Evolutionary conservation across 2,113 vertebrate species (phyloP), one percentile per base, ranked within the genome.

Genomic region (Pelecanoides urinatrix): DNA sequence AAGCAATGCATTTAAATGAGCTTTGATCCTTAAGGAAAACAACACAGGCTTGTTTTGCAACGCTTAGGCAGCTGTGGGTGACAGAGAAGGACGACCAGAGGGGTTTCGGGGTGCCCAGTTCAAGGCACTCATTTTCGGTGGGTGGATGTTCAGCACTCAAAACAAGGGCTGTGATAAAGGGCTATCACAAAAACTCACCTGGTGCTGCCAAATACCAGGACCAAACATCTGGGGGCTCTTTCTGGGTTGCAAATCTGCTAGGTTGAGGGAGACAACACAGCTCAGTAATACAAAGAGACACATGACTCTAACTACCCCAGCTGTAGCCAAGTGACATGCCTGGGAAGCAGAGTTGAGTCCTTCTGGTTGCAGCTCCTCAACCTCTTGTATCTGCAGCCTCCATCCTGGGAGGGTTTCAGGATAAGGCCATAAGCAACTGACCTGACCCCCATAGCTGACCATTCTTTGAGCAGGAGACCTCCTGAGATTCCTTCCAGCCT

Each of bases 1-100:
- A 93, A 96, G 92, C 55, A 19, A 6, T 1, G 78, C 78, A 86
- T 94, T 93, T 50, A 67, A 77, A 96, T 55, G 72, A 95, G 94
- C 89, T 95, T 86, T 78, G 65, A 81, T 96, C 93, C 67, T 19
- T 4, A 75, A 68, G 77, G 73, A 75, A 74, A 94, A 90, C 63
- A 66, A 32, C 47, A 14, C 55, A 7, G 0, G 38, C 85, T 83
- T 76, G 77, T 76, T 96, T 71, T 67, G 92, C 68, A 66, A 93
- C 2, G 0, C 67, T n/a, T 17, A 17, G 78, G 42, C 49, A 42
- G 90, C 45, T 2, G 6, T 21, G 66, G 85, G 50, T 73, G 81
- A 70, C 25, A 8, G 72, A 27, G 68, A 16, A 73, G 88, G 71
- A 83, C 0, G 0, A 67, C 12, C 47, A 9, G 65, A 14, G 4